Evolutionary conservation across 1,140 invertebrate genomes (phyloP), one percentile per base, ranked within the genome.

Genomic region (Grapholita molesta): DNA sequence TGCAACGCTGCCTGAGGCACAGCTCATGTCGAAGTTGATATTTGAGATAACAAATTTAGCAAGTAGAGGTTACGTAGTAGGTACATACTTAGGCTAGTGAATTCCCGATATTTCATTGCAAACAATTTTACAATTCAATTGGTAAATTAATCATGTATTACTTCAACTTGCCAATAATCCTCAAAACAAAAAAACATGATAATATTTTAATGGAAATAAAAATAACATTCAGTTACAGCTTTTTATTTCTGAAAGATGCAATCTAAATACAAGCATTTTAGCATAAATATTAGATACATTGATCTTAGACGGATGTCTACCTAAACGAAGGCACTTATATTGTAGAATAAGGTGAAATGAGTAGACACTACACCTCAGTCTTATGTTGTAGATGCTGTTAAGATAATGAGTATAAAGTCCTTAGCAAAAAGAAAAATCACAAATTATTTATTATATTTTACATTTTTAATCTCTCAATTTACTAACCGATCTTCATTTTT

Each of bases 141-240:
- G 7, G 28, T 4, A 30, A 30, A 4, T 4, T 7, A 30, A 30
- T 4, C 28, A n/a, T n/a, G n/a, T n/a, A n/a, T n/a, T n/a, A n/a
- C n/a, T n/a, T n/a, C n/a, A n/a, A n/a, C n/a, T n/a, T n/a, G n/a
- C n/a, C n/a, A n/a, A n/a, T n/a, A n/a, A n/a, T n/a, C n/a, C n/a
- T n/a, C n/a, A n/a, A n/a, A n/a, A n/a, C n/a, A n/a, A n/a, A n/a
- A n/a, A n/a, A n/a, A n/a, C n/a, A 30, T 30, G 28, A 30, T 30
- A 30, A 7, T n/a, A 73, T 72, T 52, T n/a, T n/a, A n/a, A 15
- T 15, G n/a, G 12, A 38, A 38, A 67, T 28, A 48, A 48, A 48
- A 48, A 21, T 18, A 21, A 8, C 38, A 21, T 8, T 21, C 21
- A 48, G n/a, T 48, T 48, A 52, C 28, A 53, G 24, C 12, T 61